Base-by-base conservation (phyloP, 2,888 invertebrate species). In the Agrilus biguttatus region DNA sequence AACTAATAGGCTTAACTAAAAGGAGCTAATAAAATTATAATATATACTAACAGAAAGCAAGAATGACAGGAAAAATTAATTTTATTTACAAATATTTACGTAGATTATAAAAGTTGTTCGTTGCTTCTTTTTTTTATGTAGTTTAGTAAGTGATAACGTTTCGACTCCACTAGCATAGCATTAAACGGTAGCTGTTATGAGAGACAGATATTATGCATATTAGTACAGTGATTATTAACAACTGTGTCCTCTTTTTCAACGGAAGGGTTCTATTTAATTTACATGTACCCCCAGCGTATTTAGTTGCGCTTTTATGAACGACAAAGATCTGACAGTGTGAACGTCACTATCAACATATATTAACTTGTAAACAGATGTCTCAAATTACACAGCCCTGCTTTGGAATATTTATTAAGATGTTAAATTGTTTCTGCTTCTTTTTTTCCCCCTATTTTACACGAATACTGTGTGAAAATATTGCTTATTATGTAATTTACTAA, bases 261-360 rank as follows among this genome's bases (percentile, higher is more conserved):
- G 32, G 45, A 48, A 48, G 48, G 52, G 50, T 47, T 42, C 33
- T 42, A 36, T 39, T 17, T 45, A 42, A 53, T 53, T 53, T 53
- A 50, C 53, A 53, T 53, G 52, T 40, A 43, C 43, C 50, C 40
- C 47, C 43, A 39, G 42, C 40, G 45, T 33, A 44, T 54, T 28
- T 54, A 51, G 54, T 50, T 54, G 51, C 52, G 53, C 54, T 53
- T 54, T 53, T 54, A 49, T 51, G 39, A 50, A 43, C 44, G 42
- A 47, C 47, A 47, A 47, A 42, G 39, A 37, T 33, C 44, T 36
- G 14, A 42, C 43, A 42, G 44, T 40, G 40, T 39, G 43, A 12
- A 39, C 40, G 34, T 35, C 37, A 36, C 36, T 39, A 36, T 39
- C 37, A 42, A 46, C 51, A 51, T 51, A 49, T 43, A 53, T 55